Conservation (phyloP, 2,888 invertebrate genomes). For the Ichneumoninae sp. region DNA sequence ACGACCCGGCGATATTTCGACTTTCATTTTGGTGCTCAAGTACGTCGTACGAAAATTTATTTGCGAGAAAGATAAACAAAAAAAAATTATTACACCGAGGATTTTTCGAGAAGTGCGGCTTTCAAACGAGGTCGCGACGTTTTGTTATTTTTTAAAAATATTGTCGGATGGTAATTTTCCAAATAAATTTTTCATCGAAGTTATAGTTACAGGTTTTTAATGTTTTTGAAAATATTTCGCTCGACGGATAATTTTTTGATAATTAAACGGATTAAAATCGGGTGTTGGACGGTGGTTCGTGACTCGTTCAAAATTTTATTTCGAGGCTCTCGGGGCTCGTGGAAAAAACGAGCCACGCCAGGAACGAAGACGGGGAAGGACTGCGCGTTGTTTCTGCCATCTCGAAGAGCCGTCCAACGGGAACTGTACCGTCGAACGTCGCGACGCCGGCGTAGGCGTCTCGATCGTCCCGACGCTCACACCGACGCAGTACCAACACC, state of each 20-base stretch:
- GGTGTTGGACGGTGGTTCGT: neutral
- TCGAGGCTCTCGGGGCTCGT: conserved; percentile 12
- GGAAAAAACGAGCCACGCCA: conserved; percentile 68
- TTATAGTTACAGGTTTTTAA: neutral
- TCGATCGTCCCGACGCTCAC: conserved; percentile 52
- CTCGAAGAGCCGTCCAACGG: conserved; percentile 82
- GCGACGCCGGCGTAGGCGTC: conserved; percentile 83
- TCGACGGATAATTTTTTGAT: neutral
- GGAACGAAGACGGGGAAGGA: conserved; percentile 79
- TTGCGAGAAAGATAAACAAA: neutral
- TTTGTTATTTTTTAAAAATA: neutral
- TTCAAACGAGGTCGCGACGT: neutral
- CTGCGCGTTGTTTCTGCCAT: conserved; percentile 76
- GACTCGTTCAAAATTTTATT: conserved; percentile 10
- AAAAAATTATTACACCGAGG: neutral
- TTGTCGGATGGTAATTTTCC: neutral
- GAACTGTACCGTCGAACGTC: conserved; percentile 83
- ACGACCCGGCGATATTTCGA: neutral
- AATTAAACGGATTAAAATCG: neutral
- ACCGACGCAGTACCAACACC: conserved; percentile 42
- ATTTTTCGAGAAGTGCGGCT: neutral
- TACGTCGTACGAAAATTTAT: neutral
- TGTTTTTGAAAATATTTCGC: neutral
- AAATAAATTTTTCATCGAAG: neutral
- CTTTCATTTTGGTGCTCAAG: neutral